A percentile compares a stretch with the other conserved stretches of the same genome.
Evolutionary conservation across 2,113 vertebrate genomes (phyloP).

Genomic region (Zosterops pallidus): DNA sequence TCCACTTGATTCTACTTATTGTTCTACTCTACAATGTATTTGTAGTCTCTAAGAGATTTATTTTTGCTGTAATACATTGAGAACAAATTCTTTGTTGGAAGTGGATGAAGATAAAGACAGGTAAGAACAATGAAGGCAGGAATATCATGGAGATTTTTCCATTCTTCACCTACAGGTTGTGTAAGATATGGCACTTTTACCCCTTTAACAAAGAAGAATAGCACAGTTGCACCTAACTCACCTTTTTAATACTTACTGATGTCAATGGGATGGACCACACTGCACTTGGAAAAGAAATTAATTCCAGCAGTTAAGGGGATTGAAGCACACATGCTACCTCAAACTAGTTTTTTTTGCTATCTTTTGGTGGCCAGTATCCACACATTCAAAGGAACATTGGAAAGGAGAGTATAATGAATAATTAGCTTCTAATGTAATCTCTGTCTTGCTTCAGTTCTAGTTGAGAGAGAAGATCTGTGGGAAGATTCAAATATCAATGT

Average conservation of each 20-base stretch:
- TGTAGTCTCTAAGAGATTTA: neutral
- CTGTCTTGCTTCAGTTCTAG: neutral
- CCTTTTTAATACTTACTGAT: neutral
- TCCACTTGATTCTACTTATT: neutral
- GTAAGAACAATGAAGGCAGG: neutral
- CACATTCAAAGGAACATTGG: neutral
- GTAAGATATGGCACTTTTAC: neutral
- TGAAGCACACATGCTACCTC: neutral
- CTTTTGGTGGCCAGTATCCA: neutral
- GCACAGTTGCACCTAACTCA: neutral
- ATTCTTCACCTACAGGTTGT: neutral
- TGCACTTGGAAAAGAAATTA: neutral
- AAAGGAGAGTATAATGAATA: neutral
- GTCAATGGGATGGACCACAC: neutral
- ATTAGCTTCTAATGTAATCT: neutral
- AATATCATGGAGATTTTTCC: neutral
- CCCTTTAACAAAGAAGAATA: neutral
- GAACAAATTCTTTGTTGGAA: conserved; percentile 2
- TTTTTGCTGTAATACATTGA: neutral
- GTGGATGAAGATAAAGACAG: neutral
- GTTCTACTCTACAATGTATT: neutral
- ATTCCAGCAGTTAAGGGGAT: neutral
- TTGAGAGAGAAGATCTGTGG: neutral
- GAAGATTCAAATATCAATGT: neutral
- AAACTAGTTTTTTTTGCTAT: neutral